Evolutionary conservation across 1,140 invertebrate species (phyloP).

Genomic region (Temnothorax nylanderi): DNA sequence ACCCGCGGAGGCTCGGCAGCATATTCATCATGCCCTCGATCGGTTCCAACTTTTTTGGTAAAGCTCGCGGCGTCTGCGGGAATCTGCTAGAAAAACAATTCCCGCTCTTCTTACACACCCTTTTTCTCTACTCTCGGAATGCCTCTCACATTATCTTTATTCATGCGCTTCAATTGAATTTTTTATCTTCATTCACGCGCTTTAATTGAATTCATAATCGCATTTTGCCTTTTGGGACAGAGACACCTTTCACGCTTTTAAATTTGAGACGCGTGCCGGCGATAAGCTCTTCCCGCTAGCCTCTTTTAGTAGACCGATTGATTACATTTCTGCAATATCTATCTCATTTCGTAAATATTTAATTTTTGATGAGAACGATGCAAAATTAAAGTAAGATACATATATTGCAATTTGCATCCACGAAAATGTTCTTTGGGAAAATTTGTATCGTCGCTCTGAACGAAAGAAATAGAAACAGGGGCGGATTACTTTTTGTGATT

Average conservation of each 20-base stretch:
- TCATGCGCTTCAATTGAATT: not conserved
- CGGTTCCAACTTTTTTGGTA: slow-evolving; percentile 83
- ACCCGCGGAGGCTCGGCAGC: slow-evolving; percentile 77
- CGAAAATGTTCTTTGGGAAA: not conserved
- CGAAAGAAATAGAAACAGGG: not conserved
- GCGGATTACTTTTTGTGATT: not conserved
- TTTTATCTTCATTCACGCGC: not conserved
- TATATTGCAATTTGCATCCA: not conserved
- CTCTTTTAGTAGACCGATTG: not conserved
- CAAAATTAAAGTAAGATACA: slow-evolving; percentile 11
- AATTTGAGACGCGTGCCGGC: not conserved
- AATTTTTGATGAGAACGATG: not conserved
- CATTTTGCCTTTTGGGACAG: not conserved
- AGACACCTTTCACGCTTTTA: not conserved
- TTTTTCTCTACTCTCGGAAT: slow-evolving; percentile 46
- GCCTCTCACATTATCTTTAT: slow-evolving; percentile 11
- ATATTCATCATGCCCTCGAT: slow-evolving; percentile 79
- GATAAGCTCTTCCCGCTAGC: not conserved
- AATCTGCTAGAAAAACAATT: slow-evolving; percentile 80
- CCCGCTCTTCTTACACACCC: slow-evolving; percentile 64
- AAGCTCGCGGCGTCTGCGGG: slow-evolving; percentile 76
- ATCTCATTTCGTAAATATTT: not conserved
- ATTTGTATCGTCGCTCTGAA: not conserved
- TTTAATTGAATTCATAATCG: slow-evolving; percentile 10
- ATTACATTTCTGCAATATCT: not conserved